phyloP scores from a whole-genome alignment of 1,140 invertebrate genomes.

The Dryas iulia region DNA sequence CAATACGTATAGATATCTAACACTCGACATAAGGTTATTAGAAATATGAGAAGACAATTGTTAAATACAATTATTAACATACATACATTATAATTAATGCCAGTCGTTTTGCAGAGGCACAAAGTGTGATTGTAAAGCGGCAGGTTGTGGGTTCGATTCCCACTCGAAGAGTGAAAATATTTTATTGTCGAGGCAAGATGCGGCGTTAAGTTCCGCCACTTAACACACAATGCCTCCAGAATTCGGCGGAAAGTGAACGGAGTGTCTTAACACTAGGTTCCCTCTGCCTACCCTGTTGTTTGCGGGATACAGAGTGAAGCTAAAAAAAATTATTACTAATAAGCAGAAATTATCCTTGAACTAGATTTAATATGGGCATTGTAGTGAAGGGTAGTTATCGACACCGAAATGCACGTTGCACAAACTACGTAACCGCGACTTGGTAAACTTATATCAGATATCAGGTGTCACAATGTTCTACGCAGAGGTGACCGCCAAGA shows the following conservation, averaged over 20 bases:
- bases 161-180: too few relatives aligned
- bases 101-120: too few relatives aligned
- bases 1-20: background rate
- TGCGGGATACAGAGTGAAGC: too few relatives aligned
- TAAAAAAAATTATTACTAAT: background rate
- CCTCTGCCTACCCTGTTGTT: too few relatives aligned
- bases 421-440: slow-evolving; percentile 50
- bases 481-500: slow-evolving; percentile 25
- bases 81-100: too few relatives aligned
- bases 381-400: slow-evolving; percentile 40
- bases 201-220: too few relatives aligned
- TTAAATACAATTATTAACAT: background rate
- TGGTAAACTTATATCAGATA: slow-evolving; percentile 45
- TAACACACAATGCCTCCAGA: too few relatives aligned
- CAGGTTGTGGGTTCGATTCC: too few relatives aligned
- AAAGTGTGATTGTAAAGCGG: too few relatives aligned
- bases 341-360: slow-evolving; percentile 13
- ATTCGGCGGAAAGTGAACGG: too few relatives aligned
- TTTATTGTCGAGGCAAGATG: too few relatives aligned
- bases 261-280: too few relatives aligned
- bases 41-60: background rate
- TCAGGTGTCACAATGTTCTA: slow-evolving; percentile 43
- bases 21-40: background rate
- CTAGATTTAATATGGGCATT: slow-evolving; percentile 15
- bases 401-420: slow-evolving; percentile 39